These are phyloP conservation scores for Solenopsis fugax DNA, from an alignment of 1,140 invertebrate genomes.

Conservation along the genomic window DNA sequence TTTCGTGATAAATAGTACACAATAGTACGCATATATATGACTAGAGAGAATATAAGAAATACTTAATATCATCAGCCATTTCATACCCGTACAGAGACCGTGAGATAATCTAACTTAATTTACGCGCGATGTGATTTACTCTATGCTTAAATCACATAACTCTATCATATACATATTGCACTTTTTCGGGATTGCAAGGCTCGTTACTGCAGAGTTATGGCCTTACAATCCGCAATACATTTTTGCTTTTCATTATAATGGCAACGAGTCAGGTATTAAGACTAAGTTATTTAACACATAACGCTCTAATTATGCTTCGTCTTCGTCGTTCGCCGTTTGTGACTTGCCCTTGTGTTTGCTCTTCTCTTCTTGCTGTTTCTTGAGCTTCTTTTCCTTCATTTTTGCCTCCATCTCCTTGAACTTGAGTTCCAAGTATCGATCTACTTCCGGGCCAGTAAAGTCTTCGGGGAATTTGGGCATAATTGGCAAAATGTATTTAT, in stretches of 20 bases:
- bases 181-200: conserved; percentile 58
- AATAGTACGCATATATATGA: conserved; percentile 72
- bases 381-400: conserved; percentile 86
- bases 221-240: conserved; percentile 19
- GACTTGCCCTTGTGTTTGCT: conserved; percentile 79
- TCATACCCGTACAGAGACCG: conserved; percentile 45
- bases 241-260: conserved; percentile 68
- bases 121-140: conserved; percentile 23
- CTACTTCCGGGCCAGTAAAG: conserved; percentile 94
- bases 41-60: conserved; percentile 69
- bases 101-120: conserved; percentile 49
- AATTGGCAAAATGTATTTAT: conserved; percentile 94
- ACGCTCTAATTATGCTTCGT: conserved; percentile 53
- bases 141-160: conserved; percentile 59
- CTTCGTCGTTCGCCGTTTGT: conserved; percentile 65
- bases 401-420: conserved; percentile 94
- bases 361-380: conserved; percentile 81
- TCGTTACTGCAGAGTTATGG: neutral
- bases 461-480: conserved; percentile 95
- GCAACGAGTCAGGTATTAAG: conserved; percentile 73
- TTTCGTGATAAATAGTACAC: conserved; percentile 70
- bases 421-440: conserved; percentile 93
- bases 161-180: conserved; percentile 73
- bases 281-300: conserved; percentile 65
- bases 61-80: conserved; percentile 68